Evolutionary conservation across 1,140 invertebrate genomes (phyloP).

Genomic region (Drosophila auraria): DNA sequence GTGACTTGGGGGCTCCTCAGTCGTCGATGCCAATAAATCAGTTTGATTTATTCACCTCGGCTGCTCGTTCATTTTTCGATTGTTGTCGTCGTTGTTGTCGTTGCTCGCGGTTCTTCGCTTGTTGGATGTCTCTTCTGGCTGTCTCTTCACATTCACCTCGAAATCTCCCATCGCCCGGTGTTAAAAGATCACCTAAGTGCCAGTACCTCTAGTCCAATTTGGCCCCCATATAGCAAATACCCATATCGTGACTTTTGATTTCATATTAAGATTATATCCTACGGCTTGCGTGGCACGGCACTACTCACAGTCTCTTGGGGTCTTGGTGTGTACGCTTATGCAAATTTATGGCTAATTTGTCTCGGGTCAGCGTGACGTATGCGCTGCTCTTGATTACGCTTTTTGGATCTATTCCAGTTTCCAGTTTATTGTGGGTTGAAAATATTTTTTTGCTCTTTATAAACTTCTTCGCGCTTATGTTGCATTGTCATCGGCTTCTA

Average conservation of each 20-base stretch:
- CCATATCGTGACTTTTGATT: slow-evolving; percentile 80
- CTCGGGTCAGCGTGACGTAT: slow-evolving; percentile 32
- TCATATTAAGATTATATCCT: slow-evolving; percentile 71
- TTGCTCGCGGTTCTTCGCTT: slow-evolving; percentile 41
- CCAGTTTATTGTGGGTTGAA: neutral
- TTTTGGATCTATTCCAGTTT: slow-evolving; percentile 6
- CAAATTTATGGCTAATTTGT: slow-evolving; percentile 65
- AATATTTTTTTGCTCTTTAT: no score
- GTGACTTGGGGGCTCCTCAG: slow-evolving; percentile 50
- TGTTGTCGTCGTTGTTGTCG: slow-evolving; percentile 62
- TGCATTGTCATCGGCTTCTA: no score
- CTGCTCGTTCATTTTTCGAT: slow-evolving; percentile 60
- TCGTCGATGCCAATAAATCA: slow-evolving; percentile 76
- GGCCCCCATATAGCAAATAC: slow-evolving; percentile 62
- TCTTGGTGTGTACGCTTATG: slow-evolving; percentile 27
- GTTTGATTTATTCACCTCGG: slow-evolving; percentile 79
- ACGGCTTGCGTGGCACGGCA: neutral
- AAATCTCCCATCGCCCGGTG: slow-evolving; percentile 31
- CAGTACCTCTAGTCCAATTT: slow-evolving; percentile 63
- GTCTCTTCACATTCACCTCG: slow-evolving; percentile 61
- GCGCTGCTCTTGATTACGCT: slow-evolving; percentile 9
- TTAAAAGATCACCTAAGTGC: slow-evolving; percentile 54
- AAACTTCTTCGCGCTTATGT: no score
- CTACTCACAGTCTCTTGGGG: slow-evolving; percentile 8
- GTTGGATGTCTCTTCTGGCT: slow-evolving; percentile 39